Base-by-base conservation (phyloP, 2,113 vertebrate genomes). In the Fukomys damarensis region DNA sequence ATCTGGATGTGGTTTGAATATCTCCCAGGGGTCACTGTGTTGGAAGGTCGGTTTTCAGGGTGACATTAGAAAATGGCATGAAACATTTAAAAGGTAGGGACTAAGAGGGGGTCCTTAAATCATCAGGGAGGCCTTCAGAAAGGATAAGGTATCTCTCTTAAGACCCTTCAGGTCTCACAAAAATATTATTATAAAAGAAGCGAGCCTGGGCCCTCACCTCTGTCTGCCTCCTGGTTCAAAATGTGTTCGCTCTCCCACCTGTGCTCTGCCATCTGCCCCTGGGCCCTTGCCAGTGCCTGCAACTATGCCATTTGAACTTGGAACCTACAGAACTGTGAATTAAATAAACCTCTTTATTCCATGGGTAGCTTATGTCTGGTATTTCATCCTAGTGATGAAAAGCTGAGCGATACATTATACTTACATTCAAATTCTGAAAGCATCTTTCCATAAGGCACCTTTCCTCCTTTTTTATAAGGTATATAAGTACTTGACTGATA, bases 401-500 rank as follows among this genome's bases (percentile, higher is more conserved):
- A 38, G 22, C 46, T 65, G 43, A 86, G 32, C n/a, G 54, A 54
- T 70, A 38, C 13, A 70, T 20, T 32, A 76, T 91, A 30, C 54
- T 70, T 93, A 79, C 77, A 63, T 93, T 30, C 26, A 91, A 79
- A 91, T 63, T 94, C 84, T 86, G 79, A 85, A 63, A 83, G 85
- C 30, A 54, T 41, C 28, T 94, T 97, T 83, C 41, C 83, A 56
- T 80, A 90, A 93, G 30, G 41, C 14, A 56, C 9, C 38, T 77
- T 93, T 89, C 46, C 32, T 89, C 63, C 63, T 74, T 77, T 77
- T 95, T 86, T 76, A 89, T 68, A 80, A 66, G 43, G 7, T 74
- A 7, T 59, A 11, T 86, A 96, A 81, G 52, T 68, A 82, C 38
- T 38, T 86, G 43, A 94, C 59, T 90, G 43, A 89, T 56, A 83